Evolutionary conservation across 2,113 vertebrate genomes (phyloP).

Genomic region (Sinocyclocheilus anshuiensis): DNA sequence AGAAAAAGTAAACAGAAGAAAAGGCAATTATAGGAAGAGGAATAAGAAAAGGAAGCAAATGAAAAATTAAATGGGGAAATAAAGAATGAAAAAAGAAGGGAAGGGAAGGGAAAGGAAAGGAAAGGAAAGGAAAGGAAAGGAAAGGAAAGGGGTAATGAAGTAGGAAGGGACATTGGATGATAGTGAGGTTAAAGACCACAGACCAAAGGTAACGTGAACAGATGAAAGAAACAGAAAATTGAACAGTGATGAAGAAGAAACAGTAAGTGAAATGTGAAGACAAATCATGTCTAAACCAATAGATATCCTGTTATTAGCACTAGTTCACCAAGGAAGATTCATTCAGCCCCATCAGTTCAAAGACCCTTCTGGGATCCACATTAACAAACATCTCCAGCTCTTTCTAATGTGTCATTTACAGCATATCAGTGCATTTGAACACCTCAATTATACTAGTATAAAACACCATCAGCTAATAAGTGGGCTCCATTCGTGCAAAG

Average conservation of each 20-base stretch:
- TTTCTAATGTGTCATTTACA: slow-evolving; percentile 38
- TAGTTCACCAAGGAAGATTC: slow-evolving; percentile 10
- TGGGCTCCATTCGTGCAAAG: slow-evolving; percentile 22
- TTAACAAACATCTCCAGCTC: slow-evolving; percentile 32
- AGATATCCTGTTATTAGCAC: background rate
- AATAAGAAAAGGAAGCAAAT: too few relatives aligned
- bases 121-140: background rate
- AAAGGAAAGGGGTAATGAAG: background rate
- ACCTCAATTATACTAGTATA: slow-evolving; percentile 1
- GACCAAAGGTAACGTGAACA: slow-evolving; percentile 36
- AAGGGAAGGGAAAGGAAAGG: background rate
- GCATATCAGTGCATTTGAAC: slow-evolving; percentile 40
- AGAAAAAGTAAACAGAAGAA: too few relatives aligned
- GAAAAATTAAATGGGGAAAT: too few relatives aligned
- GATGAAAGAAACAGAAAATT: slow-evolving; percentile 17
- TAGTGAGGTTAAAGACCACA: slow-evolving; percentile 1
- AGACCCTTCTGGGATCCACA: background rate
- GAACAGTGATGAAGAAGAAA: slow-evolving; percentile 35
- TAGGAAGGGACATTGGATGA: background rate
- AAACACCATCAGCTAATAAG: slow-evolving; percentile 32
- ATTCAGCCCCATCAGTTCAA: background rate
- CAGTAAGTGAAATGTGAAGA: background rate
- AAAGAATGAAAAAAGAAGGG: background rate
- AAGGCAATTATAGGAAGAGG: background rate
- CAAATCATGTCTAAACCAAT: background rate